Conservation (phyloP, 2,113 vertebrate species). For the Caloenas nicobarica region DNA sequence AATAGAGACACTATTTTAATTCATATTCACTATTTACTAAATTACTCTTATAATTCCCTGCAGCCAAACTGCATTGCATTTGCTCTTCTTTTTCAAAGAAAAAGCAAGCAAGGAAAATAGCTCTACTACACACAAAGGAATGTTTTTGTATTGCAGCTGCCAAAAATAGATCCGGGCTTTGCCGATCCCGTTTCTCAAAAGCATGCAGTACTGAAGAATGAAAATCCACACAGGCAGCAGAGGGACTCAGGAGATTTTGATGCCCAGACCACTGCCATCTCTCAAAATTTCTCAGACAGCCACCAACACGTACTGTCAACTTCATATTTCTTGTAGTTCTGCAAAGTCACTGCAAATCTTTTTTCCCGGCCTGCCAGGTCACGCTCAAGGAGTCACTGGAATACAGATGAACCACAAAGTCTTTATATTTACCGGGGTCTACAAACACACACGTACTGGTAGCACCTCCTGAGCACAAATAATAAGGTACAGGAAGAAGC, state of each 20-base stretch:
- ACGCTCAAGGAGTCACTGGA: neutral
- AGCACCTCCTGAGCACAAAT: neutral
- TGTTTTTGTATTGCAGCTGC: conserved; percentile 8
- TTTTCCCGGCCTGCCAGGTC: neutral
- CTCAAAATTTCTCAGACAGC: neutral
- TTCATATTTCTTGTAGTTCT: neutral
- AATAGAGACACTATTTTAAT: neutral
- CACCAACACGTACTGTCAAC: neutral
- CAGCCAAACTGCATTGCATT: neutral
- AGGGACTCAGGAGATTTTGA: neutral
- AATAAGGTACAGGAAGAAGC: neutral
- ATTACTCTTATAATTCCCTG: conserved; percentile 2
- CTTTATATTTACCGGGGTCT: neutral
- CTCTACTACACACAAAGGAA: neutral
- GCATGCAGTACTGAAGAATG: neutral
- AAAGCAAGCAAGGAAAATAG: neutral
- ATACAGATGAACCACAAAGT: neutral
- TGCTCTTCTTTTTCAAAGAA: neutral
- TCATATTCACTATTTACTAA: conserved; percentile 2
- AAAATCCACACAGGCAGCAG: neutral
- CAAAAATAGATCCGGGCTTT: neutral
- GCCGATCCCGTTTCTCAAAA: neutral
- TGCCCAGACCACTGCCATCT: neutral
- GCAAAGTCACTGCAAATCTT: neutral
- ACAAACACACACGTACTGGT: neutral